Percentiles rank a stretch among this genome's conserved stretches.
Evolutionary conservation across 2,888 invertebrate genomes (phyloP).

Genomic region (Pseudococcus jackbeardsleyi): DNA sequence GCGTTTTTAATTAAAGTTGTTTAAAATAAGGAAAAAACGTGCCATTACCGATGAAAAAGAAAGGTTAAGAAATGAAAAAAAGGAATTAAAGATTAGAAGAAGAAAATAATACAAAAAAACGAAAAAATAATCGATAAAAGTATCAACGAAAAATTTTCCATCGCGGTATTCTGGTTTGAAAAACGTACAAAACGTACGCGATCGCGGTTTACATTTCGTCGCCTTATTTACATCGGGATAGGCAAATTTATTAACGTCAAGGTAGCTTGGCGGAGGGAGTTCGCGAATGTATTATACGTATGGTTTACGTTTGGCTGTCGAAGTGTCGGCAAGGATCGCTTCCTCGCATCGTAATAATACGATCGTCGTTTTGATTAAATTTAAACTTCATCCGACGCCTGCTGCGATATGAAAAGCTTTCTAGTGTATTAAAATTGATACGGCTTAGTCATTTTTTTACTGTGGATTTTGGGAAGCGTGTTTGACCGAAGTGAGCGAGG

Average conservation of each 20-base stretch:
- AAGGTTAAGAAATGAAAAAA: background rate
- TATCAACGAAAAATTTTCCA: background rate
- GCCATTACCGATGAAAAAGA: too few relatives aligned
- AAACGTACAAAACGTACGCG: background rate
- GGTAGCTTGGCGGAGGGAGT: background rate
- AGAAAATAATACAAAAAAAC: background rate
- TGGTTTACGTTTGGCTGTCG: background rate
- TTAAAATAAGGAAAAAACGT: too few relatives aligned
- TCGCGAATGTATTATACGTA: background rate
- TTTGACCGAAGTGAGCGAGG: background rate
- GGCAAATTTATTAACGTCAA: constrained; percentile 24
- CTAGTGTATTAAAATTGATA: background rate
- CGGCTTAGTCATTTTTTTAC: background rate
- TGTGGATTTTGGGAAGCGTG: background rate
- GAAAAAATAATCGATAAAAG: background rate
- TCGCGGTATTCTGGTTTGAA: too few relatives aligned
- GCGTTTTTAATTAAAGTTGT: background rate
- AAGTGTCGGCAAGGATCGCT: background rate
- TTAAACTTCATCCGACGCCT: background rate
- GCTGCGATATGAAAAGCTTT: constrained; percentile 19
- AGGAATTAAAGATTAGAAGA: background rate
- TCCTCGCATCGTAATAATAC: background rate
- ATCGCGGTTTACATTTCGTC: background rate
- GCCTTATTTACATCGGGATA: background rate
- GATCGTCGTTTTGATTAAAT: background rate